Evolutionary conservation across 2,888 invertebrate species (phyloP).

Genomic region (Brachyptera putata): DNA sequence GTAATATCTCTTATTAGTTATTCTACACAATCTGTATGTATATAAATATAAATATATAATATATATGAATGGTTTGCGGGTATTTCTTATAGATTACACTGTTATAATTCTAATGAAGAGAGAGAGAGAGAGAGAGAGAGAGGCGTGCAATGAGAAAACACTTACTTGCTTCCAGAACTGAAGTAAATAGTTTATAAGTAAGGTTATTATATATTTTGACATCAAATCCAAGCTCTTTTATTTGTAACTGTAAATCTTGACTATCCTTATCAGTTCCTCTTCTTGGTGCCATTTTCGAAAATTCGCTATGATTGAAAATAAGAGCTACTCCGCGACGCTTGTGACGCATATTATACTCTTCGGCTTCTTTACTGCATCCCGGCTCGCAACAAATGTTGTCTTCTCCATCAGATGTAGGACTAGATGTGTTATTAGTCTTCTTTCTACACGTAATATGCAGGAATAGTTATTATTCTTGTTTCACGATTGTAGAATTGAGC

Average conservation of each 20-base stretch:
- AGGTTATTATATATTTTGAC: slow-evolving; percentile 48
- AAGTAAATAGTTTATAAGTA: slow-evolving; percentile 45
- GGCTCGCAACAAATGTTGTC: neutral
- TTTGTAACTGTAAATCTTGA: slow-evolving; percentile 44
- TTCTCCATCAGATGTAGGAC: neutral
- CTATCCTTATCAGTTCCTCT: slow-evolving; percentile 57
- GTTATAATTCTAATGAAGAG: no score
- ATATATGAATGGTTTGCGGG: no score
- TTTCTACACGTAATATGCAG: no score
- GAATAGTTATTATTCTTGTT: no score
- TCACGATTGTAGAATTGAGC: no score
- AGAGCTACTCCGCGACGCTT: slow-evolving; percentile 51
- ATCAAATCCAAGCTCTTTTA: slow-evolving; percentile 48
- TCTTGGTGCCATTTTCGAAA: slow-evolving; percentile 44
- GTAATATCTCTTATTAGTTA: no score
- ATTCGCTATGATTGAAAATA: slow-evolving; percentile 56
- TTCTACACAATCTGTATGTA: no score
- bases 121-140: no score
- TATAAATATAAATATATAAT: no score
- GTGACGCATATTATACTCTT: slow-evolving; percentile 51
- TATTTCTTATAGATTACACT: no score
- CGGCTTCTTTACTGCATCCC: slow-evolving; percentile 39
- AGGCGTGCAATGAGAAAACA: no score
- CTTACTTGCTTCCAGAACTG: slow-evolving; percentile 47
- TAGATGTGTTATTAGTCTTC: no score